Evolutionary conservation across 2,888 invertebrate species (phyloP), one percentile per base, ranked within the genome.

Genomic region (Tineola bisselliella): DNA sequence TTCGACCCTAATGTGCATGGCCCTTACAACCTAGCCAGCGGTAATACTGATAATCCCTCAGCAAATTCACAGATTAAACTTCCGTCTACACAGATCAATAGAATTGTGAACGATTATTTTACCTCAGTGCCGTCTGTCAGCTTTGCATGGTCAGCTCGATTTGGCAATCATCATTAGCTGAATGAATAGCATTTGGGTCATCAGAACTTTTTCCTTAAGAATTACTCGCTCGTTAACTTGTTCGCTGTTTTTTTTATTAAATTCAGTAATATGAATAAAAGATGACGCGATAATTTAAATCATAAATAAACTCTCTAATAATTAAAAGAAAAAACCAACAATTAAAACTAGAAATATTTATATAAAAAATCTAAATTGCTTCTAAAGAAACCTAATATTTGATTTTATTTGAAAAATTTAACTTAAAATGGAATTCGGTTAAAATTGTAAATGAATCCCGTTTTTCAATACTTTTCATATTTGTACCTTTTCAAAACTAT

Each of bases 81-180:
- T 48, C 48, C 48, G 15, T 48, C 3, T 38, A 48, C 48, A 48
- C 48, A 48, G 17, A 15, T 48, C 48, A 48, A 48, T 48, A 48
- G 48, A 48, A n/a, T 48, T 38, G 38, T 38, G 38, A 38, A 38
- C 38, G 10, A 38, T 38, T 38, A 38, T 38, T 38, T 38, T 38
- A 38, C 38, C 38, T 38, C n/a, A 10, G 38, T 38, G 38, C 38
- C 38, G 38, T 38, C 38, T 38, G 38, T 38, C n/a, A 25, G 13
- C 48, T 48, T 15, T 48, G n/a, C 48, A 48, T 48, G 48, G 48
- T 48, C 48, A 48, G 48, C 48, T 10, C 48, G 48, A 15, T 48
- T 48, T 48, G 48, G 48, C 15, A 48, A 48, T 48, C 48, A 48
- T 48, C 48, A 48, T 48, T 48, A 48, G 48, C n/a, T 15, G 12